Conservation (phyloP, 2,888 invertebrate genomes). For the Drosophila nr. fundita region DNA sequence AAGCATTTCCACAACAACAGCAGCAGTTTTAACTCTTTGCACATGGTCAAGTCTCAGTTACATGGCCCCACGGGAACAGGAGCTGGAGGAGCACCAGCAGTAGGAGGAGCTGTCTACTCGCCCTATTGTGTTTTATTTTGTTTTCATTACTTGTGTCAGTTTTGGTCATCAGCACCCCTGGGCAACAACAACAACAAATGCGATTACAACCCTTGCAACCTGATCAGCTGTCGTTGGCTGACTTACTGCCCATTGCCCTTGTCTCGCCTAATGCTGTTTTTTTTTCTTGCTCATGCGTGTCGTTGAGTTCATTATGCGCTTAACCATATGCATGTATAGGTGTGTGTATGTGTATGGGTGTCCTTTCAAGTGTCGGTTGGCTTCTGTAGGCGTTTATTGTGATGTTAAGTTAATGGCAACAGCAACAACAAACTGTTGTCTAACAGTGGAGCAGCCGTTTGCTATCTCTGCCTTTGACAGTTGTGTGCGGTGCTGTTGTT, state of each 20-base stretch:
- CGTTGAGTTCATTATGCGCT: conserved; percentile 74
- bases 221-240: conserved; percentile 73
- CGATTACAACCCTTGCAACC: conserved; percentile 68
- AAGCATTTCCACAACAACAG: conserved; percentile 5
- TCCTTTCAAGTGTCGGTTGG: conserved; percentile 64
- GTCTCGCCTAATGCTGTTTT: conserved; percentile 12
- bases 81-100: conserved; percentile 9
- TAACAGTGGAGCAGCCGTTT: conserved; percentile 50
- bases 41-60: conserved; percentile 63
- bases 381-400: conserved; percentile 66
- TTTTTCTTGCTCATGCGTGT: conserved; percentile 61
- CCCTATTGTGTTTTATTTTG: conserved; percentile 47
- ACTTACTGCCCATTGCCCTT: conserved; percentile 65
- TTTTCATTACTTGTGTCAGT: conserved; percentile 54
- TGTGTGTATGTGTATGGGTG: conserved; percentile 11
- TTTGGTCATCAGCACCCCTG: conserved; percentile 44
- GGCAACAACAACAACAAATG: conserved; percentile 14
- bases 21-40: conserved; percentile 35
- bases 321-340: conserved; percentile 32
- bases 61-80: conserved; percentile 30
- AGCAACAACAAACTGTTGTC: conserved; percentile 67
- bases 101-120: conserved; percentile 6
- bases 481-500: conserved; percentile 23
- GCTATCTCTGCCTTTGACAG: conserved; percentile 34
- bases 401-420: conserved; percentile 58